phyloP scores from a whole-genome alignment of 2,797 vertebrate species.

The Gallinago solitaria region DNA sequence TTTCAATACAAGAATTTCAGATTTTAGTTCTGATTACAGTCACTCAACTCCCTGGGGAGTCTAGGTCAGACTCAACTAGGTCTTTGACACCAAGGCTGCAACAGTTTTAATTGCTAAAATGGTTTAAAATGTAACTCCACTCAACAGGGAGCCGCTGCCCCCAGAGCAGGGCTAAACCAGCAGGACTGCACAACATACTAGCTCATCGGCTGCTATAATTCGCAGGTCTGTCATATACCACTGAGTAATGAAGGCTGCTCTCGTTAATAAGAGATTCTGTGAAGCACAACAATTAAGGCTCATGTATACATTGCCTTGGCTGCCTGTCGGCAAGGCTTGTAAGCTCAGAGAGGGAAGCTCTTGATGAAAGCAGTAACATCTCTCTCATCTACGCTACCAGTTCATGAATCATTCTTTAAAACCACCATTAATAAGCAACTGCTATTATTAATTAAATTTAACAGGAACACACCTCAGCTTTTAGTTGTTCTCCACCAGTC shows the following conservation, averaged over 20 bases:
- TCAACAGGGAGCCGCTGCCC: background rate
- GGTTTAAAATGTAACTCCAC: background rate
- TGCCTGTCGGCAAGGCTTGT: background rate
- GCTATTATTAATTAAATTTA: background rate
- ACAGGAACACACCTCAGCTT: slow-evolving; percentile 87
- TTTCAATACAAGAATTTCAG: background rate
- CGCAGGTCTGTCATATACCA: background rate
- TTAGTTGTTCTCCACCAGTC: slow-evolving; percentile 98
- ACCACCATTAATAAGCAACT: background rate
- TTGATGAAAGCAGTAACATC: background rate
- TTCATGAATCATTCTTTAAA: background rate
- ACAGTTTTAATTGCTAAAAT: background rate
- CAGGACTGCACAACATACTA: background rate
- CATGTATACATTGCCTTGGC: background rate
- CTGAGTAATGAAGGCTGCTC: background rate
- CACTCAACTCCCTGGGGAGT: background rate
- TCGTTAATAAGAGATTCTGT: background rate
- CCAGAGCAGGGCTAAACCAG: background rate
- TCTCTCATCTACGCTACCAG: background rate
- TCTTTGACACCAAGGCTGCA: background rate
- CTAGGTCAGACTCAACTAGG: background rate
- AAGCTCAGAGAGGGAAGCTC: background rate
- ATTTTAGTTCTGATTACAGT: background rate
- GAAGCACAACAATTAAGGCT: background rate
- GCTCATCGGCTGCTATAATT: background rate